Percentiles rank a stretch among this genome's conserved stretches.
Conservation (phyloP, 37 sponge, comb jelly and placozoan species). For the Aplysina aerophoba region DNA sequence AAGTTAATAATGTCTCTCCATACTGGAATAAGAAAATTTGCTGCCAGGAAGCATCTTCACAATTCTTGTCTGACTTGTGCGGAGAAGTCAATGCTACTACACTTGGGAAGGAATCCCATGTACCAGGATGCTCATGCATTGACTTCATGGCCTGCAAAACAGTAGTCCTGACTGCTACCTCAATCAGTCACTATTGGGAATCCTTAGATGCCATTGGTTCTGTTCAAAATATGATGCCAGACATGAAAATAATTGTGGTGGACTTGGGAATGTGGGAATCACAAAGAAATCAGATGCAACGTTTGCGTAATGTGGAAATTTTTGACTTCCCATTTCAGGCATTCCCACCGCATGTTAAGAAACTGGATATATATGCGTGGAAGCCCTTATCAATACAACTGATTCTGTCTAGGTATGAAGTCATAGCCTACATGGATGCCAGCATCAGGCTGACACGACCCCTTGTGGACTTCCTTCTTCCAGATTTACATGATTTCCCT, state of each 20-base stretch:
- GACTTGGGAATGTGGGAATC: slow-evolving; percentile 13
- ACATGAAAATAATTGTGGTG: background rate
- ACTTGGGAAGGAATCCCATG: no score
- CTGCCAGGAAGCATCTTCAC: no score
- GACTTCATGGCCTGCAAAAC: slow-evolving; percentile 12
- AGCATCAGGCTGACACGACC: slow-evolving; percentile 19
- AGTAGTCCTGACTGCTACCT: slow-evolving; percentile 21
- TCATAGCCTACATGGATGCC: slow-evolving; percentile 17
- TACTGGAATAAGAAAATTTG: no score
- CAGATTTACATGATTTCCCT: background rate
- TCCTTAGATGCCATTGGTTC: slow-evolving; percentile 5
- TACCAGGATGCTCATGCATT: background rate
- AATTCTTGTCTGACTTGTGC: no score
- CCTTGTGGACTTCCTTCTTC: background rate
- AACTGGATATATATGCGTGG: slow-evolving; percentile 27
- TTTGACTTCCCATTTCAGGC: slow-evolving; percentile 1
- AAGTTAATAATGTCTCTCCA: no score
- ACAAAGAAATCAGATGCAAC: background rate
- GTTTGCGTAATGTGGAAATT: slow-evolving; percentile 26
- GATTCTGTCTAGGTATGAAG: slow-evolving; percentile 5
- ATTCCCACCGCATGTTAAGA: slow-evolving; percentile 22
- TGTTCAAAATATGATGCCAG: slow-evolving; percentile 3
- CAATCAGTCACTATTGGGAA: background rate
- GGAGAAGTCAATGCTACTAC: no score
- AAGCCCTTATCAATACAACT: slow-evolving; percentile 6